These are phyloP conservation scores for Manduca sexta DNA, from an alignment of 1,140 invertebrate genomes.

Conservation along the genomic window DNA sequence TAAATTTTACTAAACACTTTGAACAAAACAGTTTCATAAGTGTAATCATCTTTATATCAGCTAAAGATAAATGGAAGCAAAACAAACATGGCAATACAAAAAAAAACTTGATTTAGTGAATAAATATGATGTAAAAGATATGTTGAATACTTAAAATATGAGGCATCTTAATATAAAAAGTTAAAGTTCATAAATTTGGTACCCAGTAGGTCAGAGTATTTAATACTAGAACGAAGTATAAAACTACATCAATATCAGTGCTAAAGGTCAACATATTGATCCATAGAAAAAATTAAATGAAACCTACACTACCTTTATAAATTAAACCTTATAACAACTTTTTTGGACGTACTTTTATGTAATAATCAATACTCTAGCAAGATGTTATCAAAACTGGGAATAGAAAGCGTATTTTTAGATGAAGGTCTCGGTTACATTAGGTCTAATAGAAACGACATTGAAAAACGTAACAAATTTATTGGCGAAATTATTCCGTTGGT, in stretches of 20 bases:
- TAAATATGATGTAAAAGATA: too few species aligned
- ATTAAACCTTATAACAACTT: too few species aligned
- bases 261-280: conserved; percentile 35
- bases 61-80: background rate
- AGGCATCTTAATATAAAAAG: too few species aligned
- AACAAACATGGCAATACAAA: background rate
- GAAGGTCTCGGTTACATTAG: conserved; percentile 48
- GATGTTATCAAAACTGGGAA: conserved; percentile 12
- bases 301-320: too few species aligned
- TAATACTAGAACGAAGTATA: too few species aligned
- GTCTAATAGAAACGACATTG: conserved; percentile 49
- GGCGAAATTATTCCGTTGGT: background rate
- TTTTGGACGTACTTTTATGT: conserved; percentile 9
- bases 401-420: conserved; percentile 49
- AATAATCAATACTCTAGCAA: conserved; percentile 2
- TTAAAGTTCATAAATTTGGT: too few species aligned
- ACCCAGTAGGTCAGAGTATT: too few species aligned
- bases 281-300: conserved; percentile 9
- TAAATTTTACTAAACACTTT: too few species aligned
- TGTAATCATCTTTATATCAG: background rate
- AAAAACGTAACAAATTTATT: conserved; percentile 2
- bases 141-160: too few species aligned
- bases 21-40: background rate
- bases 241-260: conserved; percentile 1
- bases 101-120: too few species aligned